A percentile compares a stretch with the other conserved stretches of the same genome.
These are phyloP conservation scores for Saccostrea cuccullata DNA, from an alignment of 1,140 invertebrate genomes.

Conservation along the genomic window DNA sequence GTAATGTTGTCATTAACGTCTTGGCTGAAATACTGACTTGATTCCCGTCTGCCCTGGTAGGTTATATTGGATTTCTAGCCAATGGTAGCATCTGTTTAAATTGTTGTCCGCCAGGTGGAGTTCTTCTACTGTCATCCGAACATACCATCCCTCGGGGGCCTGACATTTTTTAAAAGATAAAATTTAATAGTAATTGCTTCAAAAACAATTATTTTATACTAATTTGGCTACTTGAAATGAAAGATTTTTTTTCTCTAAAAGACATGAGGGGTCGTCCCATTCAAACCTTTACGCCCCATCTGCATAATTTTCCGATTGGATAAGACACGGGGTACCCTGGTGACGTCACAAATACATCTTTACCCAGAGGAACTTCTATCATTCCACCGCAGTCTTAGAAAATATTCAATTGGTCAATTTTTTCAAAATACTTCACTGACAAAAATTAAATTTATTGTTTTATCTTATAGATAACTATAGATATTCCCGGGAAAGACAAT, in stretches of 20 bases:
- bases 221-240: too few species aligned
- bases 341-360: slow-evolving; percentile 30
- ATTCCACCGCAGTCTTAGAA: slow-evolving; percentile 18
- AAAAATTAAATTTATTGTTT: too few species aligned
- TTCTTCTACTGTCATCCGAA: slow-evolving; percentile 30
- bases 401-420: too few species aligned
- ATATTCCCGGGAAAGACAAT: too few species aligned
- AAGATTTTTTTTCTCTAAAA: too few species aligned
- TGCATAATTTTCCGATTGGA: slow-evolving; percentile 24
- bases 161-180: background rate
- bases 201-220: too few species aligned
- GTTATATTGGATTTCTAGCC: slow-evolving; percentile 47
- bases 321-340: slow-evolving; percentile 26
- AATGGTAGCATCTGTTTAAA: slow-evolving; percentile 41
- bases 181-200: too few species aligned
- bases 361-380: slow-evolving; percentile 16
- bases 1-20: too few species aligned
- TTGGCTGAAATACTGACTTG: background rate
- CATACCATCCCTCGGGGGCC: background rate
- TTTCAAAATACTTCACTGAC: too few species aligned
- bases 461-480: too few species aligned
- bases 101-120: slow-evolving; percentile 40
- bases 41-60: slow-evolving; percentile 43
- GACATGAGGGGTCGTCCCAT: too few species aligned
- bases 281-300: slow-evolving; percentile 7